Percentiles rank a stretch among this genome's conserved stretches.
Conservation (phyloP, 1,140 invertebrate genomes). For the Goniozus legneri region DNA sequence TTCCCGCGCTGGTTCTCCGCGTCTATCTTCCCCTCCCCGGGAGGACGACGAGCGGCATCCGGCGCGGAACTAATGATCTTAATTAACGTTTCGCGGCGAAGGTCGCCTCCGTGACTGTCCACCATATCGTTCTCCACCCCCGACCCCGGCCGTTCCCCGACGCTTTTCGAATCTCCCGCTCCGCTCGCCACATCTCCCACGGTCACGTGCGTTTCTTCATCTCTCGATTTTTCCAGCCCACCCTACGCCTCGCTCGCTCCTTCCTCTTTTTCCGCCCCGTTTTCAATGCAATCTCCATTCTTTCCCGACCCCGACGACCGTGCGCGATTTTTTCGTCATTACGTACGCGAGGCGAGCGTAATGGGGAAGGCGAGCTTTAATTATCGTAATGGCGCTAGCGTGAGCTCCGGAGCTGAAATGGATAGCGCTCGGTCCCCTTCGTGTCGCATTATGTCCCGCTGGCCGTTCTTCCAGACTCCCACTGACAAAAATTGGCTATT, state of each 20-base stretch:
- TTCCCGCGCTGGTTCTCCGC: too few relatives aligned
- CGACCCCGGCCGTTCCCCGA: too few relatives aligned
- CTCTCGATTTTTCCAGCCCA: not conserved
- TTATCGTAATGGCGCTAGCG: constrained; percentile 23
- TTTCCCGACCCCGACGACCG: constrained; percentile 5
- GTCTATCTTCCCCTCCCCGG: constrained; percentile 36
- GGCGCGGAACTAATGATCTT: constrained; percentile 49
- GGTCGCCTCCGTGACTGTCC: constrained; percentile 29
- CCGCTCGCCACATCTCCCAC: too few relatives aligned
- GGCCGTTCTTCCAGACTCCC: too few relatives aligned
- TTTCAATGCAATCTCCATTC: constrained; percentile 6
- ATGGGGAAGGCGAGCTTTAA: constrained; percentile 22
- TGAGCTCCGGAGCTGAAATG: too few relatives aligned
- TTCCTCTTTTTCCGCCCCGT: constrained; percentile 1
- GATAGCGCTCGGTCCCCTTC: too few relatives aligned
- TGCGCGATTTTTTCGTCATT: constrained; percentile 7
- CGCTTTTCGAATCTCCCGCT: too few relatives aligned
- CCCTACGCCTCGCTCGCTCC: not conserved
- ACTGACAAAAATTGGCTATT: too few relatives aligned
- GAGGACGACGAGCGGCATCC: constrained; percentile 38
- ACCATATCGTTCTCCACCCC: too few relatives aligned
- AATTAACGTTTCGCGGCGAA: constrained; percentile 51
- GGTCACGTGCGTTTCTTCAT: too few relatives aligned
- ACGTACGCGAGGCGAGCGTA: constrained; percentile 14
- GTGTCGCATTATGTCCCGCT: too few relatives aligned